phyloP scores from a whole-genome alignment of 1,140 invertebrate species.

The Drosophila rhopaloa region DNA sequence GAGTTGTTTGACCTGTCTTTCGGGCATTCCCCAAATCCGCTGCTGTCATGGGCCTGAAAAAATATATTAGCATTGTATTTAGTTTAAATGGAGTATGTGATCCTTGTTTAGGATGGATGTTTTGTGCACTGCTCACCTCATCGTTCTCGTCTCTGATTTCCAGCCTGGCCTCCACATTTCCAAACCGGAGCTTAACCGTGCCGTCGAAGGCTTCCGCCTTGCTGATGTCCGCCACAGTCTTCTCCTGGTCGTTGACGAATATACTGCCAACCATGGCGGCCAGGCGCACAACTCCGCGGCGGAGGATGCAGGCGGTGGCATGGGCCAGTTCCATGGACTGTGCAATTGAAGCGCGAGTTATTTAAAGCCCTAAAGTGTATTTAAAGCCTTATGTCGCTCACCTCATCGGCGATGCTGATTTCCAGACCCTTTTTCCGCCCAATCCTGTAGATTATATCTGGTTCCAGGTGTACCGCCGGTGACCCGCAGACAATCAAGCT shows the following conservation, averaged over 20 bases:
- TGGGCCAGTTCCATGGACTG: conserved; percentile 62
- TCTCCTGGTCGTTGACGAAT: conserved; percentile 44
- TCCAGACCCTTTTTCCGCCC: conserved; percentile 42
- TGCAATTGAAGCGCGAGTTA: neutral
- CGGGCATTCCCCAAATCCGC: conserved; percentile 38
- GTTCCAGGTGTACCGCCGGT: conserved; percentile 25
- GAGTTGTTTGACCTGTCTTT: conserved; percentile 13
- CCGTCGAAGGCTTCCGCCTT: conserved; percentile 29
- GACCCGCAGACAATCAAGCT: conserved; percentile 25
- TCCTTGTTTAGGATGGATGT: too few species aligned
- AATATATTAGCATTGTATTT: too few species aligned
- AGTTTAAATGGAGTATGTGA: too few species aligned
- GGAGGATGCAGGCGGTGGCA: conserved; percentile 35
- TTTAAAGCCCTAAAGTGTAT: neutral
- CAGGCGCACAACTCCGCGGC: conserved; percentile 42
- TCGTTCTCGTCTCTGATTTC: conserved; percentile 17
- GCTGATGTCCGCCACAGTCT: conserved; percentile 16
- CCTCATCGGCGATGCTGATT: conserved; percentile 46
- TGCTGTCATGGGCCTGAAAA: conserved; percentile 34
- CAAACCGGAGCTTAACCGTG: conserved; percentile 45
- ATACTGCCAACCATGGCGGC: conserved; percentile 42
- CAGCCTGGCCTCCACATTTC: conserved; percentile 50
- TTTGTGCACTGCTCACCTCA: conserved; percentile 11
- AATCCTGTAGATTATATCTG: conserved; percentile 48
- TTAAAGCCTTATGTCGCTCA: neutral